These are phyloP conservation scores for Lycaon pictus DNA, from an alignment of 2,113 vertebrate species.

Conservation along the genomic window DNA sequence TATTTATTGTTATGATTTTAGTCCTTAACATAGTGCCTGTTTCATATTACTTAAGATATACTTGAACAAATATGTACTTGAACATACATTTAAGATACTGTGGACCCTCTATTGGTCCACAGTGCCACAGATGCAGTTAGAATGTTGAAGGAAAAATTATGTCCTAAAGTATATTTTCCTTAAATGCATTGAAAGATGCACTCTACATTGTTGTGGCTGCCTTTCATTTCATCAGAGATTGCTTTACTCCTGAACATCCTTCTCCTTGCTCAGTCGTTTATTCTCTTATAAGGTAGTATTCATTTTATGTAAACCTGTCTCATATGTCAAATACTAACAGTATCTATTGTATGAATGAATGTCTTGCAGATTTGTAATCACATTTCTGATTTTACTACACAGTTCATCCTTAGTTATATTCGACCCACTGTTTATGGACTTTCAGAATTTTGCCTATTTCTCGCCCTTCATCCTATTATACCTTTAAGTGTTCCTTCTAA, in stretches of 20 bases:
- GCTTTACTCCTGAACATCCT: neutral
- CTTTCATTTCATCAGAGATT: neutral
- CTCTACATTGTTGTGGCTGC: neutral
- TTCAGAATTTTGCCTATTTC: neutral
- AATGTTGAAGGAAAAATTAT: neutral
- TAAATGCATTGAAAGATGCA: neutral
- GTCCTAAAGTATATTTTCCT: neutral
- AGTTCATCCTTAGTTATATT: neutral
- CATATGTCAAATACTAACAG: neutral
- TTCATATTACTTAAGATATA: neutral
- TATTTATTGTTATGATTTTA: neutral
- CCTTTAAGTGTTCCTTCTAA: neutral
- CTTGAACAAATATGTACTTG: neutral
- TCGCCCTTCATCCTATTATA: neutral
- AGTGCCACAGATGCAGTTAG: neutral
- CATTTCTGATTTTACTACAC: neutral
- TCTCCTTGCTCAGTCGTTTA: neutral
- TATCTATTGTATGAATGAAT: neutral
- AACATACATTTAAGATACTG: neutral
- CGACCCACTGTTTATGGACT: neutral
- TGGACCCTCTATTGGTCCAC: neutral
- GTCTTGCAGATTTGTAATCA: neutral
- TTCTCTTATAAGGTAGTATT: neutral
- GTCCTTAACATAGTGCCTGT: neutral
- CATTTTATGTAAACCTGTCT: neutral